These are phyloP conservation scores for Ctenopoma multispine DNA, from an alignment of 2,797 vertebrate genomes.

Conservation along the genomic window DNA sequence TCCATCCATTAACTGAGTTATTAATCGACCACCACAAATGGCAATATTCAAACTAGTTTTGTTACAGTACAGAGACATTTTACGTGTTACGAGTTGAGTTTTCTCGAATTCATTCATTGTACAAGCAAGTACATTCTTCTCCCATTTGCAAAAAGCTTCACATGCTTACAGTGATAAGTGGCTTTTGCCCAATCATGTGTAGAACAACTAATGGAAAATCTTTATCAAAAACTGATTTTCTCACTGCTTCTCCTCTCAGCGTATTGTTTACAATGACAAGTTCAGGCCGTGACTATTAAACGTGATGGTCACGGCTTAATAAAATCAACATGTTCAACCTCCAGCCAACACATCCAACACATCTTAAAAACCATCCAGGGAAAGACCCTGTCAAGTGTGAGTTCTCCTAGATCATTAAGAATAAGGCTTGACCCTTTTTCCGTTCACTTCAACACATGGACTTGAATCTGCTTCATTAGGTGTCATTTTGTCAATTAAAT, in stretches of 20 bases:
- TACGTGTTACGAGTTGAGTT: neutral
- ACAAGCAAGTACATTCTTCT: neutral
- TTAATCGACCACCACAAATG: neutral
- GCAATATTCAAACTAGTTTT: neutral
- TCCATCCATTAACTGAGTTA: neutral
- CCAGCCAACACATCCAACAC: neutral
- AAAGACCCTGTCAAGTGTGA: slow-evolving; percentile 13
- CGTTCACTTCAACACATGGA: slow-evolving; percentile 56
- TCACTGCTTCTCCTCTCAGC: neutral
- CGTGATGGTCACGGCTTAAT: neutral
- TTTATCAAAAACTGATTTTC: slow-evolving; percentile 8
- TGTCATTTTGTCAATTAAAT: slow-evolving; percentile 64
- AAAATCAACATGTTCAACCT: slow-evolving; percentile 19
- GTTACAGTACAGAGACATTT: neutral
- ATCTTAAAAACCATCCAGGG: slow-evolving; percentile 34
- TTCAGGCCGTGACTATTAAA: neutral
- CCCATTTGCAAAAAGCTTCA: too few relatives aligned
- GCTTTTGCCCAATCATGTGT: slow-evolving; percentile 2
- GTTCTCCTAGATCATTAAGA: slow-evolving; percentile 32
- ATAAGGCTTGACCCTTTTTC: slow-evolving; percentile 29
- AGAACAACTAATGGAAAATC: slow-evolving; percentile 20
- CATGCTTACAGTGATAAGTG: neutral
- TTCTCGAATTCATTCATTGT: neutral
- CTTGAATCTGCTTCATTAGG: slow-evolving; percentile 54
- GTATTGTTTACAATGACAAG: neutral